These are phyloP conservation scores for Drosophila robusta DNA, from an alignment of 2,888 invertebrate species.

Conservation along the genomic window DNA sequence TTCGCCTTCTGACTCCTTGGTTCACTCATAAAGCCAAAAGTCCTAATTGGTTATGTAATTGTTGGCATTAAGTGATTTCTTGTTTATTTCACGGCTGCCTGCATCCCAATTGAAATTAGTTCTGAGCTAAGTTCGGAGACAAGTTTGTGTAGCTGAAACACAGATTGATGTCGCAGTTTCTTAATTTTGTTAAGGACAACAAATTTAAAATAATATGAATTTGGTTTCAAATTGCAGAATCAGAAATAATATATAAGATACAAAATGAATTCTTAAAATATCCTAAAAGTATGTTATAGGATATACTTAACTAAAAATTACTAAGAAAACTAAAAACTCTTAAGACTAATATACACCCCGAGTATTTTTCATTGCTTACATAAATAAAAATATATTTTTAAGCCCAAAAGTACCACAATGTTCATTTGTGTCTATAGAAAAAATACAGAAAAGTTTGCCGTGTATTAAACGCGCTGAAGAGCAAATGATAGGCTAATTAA, in stretches of 20 bases:
- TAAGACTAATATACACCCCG: background rate
- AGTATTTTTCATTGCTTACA: background rate
- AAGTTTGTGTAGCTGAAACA: background rate
- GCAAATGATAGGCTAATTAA: conserved; percentile 67
- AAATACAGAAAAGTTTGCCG: conserved; percentile 1
- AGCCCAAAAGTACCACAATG: too few relatives aligned
- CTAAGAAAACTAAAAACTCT: too few relatives aligned
- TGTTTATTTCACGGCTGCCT: conserved; percentile 71
- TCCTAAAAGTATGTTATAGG: too few relatives aligned
- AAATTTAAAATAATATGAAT: too few relatives aligned
- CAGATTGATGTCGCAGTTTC: background rate
- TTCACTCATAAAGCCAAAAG: conserved; percentile 47
- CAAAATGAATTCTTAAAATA: too few relatives aligned
- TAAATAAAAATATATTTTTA: background rate
- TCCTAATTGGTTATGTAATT: conserved; percentile 76
- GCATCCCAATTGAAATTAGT: conserved; percentile 65
- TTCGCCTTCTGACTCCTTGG: conserved; percentile 28
- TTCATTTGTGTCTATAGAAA: background rate
- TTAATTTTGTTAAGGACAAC: background rate
- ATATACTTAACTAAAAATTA: too few relatives aligned
- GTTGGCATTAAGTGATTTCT: conserved; percentile 80
- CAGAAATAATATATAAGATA: too few relatives aligned
- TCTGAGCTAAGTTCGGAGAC: conserved; percentile 19
- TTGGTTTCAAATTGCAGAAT: too few relatives aligned
- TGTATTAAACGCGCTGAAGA: conserved; percentile 30